These are phyloP conservation scores for Ectemnius lituratus DNA, from an alignment of 2,888 invertebrate species.

Conservation along the genomic window DNA sequence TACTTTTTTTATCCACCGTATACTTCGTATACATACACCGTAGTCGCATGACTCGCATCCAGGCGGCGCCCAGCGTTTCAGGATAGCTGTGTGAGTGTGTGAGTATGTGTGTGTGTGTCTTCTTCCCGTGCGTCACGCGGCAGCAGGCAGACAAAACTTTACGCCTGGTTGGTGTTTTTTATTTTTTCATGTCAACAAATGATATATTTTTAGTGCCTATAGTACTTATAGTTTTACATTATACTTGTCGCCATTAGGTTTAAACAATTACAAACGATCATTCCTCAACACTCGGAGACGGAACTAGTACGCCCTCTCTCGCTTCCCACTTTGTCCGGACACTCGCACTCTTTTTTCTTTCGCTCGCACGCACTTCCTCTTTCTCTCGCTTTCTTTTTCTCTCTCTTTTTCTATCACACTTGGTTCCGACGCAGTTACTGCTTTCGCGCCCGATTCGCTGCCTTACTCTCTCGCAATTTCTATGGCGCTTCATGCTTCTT, in stretches of 20 bases:
- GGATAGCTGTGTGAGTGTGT: too few species aligned
- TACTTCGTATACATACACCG: too few species aligned
- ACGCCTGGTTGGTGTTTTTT: slow-evolving; percentile 46
- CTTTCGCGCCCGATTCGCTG: neutral
- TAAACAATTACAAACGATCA: slow-evolving; percentile 73
- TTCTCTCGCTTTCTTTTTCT: slow-evolving; percentile 8
- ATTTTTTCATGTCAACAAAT: slow-evolving; percentile 73
- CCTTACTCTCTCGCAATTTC: slow-evolving; percentile 14
- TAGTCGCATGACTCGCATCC: too few species aligned
- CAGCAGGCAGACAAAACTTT: slow-evolving; percentile 23
- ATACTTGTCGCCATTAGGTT: slow-evolving; percentile 70
- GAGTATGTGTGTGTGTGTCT: neutral
- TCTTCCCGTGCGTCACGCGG: slow-evolving; percentile 8
- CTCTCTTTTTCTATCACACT: slow-evolving; percentile 7
- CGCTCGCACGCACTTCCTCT: slow-evolving; percentile 5
- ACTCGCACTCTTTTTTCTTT: slow-evolving; percentile 29
- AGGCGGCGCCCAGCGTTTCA: too few species aligned
- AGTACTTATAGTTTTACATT: slow-evolving; percentile 72
- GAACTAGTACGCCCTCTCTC: slow-evolving; percentile 57
- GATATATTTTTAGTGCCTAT: slow-evolving; percentile 74
- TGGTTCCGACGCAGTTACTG: neutral
- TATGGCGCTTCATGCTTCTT: slow-evolving; percentile 11
- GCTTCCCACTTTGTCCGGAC: slow-evolving; percentile 37
- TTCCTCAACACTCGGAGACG: slow-evolving; percentile 68
- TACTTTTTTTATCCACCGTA: too few species aligned